Percentiles rank a stretch among this genome's conserved stretches.
Evolutionary conservation across 2,113 vertebrate genomes (phyloP).

Genomic region (Junco hyemalis): DNA sequence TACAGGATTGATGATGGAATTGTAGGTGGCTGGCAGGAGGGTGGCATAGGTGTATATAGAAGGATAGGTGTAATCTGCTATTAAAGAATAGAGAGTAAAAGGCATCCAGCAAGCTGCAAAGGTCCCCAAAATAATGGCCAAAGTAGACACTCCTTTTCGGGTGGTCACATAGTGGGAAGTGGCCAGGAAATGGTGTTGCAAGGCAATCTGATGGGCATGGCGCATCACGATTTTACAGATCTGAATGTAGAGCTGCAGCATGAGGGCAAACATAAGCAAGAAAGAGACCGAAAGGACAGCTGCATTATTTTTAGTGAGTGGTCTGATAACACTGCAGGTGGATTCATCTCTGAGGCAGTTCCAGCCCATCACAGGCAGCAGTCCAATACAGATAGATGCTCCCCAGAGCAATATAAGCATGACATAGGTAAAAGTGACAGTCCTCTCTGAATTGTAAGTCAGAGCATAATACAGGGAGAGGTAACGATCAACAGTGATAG

Average conservation of each 20-base stretch:
- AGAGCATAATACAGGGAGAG: conserved; percentile 97
- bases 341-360: conserved; percentile 94
- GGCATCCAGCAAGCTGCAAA: conserved; percentile 99
- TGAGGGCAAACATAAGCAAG: conserved; percentile 95
- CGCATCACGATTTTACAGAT: conserved; percentile 98
- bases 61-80: conserved; percentile 96
- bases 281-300: conserved; percentile 94
- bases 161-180: conserved; percentile 99
- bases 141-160: conserved; percentile 95
- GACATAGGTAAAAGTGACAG: conserved; percentile 94
- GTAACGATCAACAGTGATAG: conserved; percentile 98
- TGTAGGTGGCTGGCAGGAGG: conserved; percentile 97
- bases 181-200: conserved; percentile 98
- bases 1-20: conserved; percentile 97
- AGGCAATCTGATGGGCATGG: conserved; percentile 97
- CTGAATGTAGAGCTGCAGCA: conserved; percentile 97
- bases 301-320: conserved; percentile 96
- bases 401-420: conserved; percentile 96
- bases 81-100: conserved; percentile 94
- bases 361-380: conserved; percentile 93
- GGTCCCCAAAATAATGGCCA: conserved; percentile 97
- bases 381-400: conserved; percentile 89
- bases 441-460: conserved; percentile 97
- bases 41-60: conserved; percentile 98
- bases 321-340: conserved; percentile 94